Conservation (phyloP, 1,140 invertebrate genomes). For the Chymomyza costata region DNA sequence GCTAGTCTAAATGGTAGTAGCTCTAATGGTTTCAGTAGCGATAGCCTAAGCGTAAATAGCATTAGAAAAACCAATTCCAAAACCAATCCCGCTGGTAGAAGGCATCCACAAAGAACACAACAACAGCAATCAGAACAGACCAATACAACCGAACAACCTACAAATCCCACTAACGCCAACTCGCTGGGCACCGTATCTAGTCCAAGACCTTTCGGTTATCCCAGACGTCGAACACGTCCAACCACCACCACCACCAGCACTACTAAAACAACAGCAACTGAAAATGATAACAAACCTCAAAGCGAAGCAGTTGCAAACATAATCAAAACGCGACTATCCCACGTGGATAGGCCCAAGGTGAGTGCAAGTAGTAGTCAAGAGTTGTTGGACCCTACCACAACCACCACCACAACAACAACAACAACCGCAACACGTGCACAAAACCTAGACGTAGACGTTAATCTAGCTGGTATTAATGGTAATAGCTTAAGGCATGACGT, state of each 20-base stretch:
- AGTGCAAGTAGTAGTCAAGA: slow-evolving; percentile 49
- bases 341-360: slow-evolving; percentile 65
- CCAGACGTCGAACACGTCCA: slow-evolving; percentile 70
- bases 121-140: slow-evolving; percentile 33
- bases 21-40: slow-evolving; percentile 47
- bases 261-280: slow-evolving; percentile 27
- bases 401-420: slow-evolving; percentile 26
- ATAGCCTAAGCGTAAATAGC: slow-evolving; percentile 49
- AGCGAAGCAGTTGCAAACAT: slow-evolving; percentile 43
- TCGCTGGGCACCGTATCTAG: slow-evolving; percentile 75
- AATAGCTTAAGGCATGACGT: slow-evolving; percentile 69
- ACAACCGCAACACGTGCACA: slow-evolving; percentile 29
- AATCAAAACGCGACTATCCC: slow-evolving; percentile 51
- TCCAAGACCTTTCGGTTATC: slow-evolving; percentile 78
- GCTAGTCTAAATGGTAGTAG: slow-evolving; percentile 54
- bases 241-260: slow-evolving; percentile 22
- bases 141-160: slow-evolving; percentile 36
- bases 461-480: slow-evolving; percentile 62
- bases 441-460: slow-evolving; percentile 31
- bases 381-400: slow-evolving; percentile 33
- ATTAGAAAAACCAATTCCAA: slow-evolving; percentile 43
- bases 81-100: slow-evolving; percentile 47
- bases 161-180: slow-evolving; percentile 39
- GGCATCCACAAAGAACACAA: slow-evolving; percentile 46
- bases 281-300: slow-evolving; percentile 31